Base-by-base conservation (phyloP, 2,888 invertebrate species). In the Volucella inflata region DNA sequence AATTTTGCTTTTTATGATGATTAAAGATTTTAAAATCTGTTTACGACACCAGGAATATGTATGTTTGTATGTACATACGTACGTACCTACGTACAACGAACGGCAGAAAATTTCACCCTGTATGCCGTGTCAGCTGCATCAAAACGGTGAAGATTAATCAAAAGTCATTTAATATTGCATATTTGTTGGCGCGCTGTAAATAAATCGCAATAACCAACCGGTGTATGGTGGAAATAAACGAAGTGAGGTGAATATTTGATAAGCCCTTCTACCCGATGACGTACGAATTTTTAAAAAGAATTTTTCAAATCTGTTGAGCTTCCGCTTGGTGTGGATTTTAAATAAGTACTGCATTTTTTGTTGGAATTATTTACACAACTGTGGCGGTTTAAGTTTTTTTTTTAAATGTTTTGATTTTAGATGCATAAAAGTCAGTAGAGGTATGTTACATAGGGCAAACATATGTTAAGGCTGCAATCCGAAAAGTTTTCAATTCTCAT, bases 1-100 rank as follows among this genome's bases (percentile, higher is more conserved):
- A 30, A 36, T 46, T 51, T 51, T 55, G 17, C 16, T 64, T 68
- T 87, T 87, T 87, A 78, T 82, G 72, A 82, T 87, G 87, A 87
- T 87, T 82, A 87, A 82, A 74, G 77, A 65, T 74, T 77, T 87
- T 65, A 53, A 87, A 87, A 78, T 87, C 82, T 82, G 82, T 82
- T 82, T 72, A 70, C 70, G 74, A 74, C 77, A 70, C 74, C 51
- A 51, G 40, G 21, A 50, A 40, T 10, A 50, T 76, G 79, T 46
- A 79, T 50, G 59, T 30, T 0, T n/a, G n/a, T n/a, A 6, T 4
- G 30, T 30, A 30, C 21, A 21, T 21, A 21, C 2, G 21, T 21
- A 21, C 21, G 2, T 21, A 21, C 2, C 0, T 30, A 6, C 6
- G 30, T 30, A 6, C 55, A 53, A 14, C 57, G 44, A 36, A 38